Evolutionary conservation across 2,113 vertebrate species (phyloP).

Genomic region (Ceuthmochares aereus): DNA sequence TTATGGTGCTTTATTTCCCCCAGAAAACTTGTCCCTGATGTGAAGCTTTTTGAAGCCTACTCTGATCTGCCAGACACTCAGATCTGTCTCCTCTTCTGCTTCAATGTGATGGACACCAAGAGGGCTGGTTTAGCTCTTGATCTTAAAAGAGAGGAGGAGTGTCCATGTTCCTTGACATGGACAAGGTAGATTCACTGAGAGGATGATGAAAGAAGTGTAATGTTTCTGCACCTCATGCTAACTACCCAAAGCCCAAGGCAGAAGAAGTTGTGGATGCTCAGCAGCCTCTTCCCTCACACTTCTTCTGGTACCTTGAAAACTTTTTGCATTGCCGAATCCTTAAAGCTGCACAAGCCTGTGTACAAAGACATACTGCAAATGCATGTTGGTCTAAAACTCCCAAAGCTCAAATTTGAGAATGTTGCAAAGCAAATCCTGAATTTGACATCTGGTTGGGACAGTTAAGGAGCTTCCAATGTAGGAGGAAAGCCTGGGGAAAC

Average conservation of each 20-base stretch:
- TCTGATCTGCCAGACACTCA: neutral
- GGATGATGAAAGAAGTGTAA: neutral
- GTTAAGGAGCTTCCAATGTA: neutral
- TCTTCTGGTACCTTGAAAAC: neutral
- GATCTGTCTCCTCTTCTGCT: neutral
- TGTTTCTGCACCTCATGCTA: neutral
- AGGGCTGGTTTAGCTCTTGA: neutral
- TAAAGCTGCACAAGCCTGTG: neutral
- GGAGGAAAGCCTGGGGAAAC: neutral
- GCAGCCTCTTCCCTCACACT: rapidly evolving
- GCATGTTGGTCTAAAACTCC: neutral
- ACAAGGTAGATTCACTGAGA: neutral
- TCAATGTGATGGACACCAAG: neutral
- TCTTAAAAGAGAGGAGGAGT: neutral
- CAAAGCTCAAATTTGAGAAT: neutral
- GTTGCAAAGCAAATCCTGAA: neutral
- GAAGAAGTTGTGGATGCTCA: neutral
- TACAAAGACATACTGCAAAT: neutral
- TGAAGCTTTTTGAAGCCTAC: neutral
- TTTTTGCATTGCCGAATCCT: neutral
- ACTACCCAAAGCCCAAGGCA: rapidly evolving
- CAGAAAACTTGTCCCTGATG: neutral
- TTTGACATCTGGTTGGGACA: neutral
- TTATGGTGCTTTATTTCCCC: neutral
- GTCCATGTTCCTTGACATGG: rapidly evolving